Evolutionary conservation across 1,140 invertebrate genomes (phyloP).

Genomic region (Anagrus nilaparvatae): DNA sequence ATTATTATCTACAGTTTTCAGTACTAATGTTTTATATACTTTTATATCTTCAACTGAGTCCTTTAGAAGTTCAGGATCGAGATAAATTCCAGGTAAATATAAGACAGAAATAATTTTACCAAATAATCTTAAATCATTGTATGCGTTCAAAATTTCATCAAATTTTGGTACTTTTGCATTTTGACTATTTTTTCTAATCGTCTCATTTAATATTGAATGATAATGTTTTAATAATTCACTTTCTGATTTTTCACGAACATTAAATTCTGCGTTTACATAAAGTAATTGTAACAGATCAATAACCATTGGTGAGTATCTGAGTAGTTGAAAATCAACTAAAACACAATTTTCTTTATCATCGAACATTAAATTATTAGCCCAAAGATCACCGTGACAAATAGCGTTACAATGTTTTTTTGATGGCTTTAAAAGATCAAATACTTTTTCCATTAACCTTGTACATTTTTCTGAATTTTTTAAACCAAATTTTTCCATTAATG

Average conservation of each 20-base stretch:
- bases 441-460: no score
- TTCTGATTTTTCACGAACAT: constrained; percentile 25
- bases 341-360: constrained; percentile 37
- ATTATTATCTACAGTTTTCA: no score
- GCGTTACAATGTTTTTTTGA: constrained; percentile 45
- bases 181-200: constrained; percentile 11
- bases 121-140: constrained; percentile 30
- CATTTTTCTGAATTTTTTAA: no score
- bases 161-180: constrained; percentile 22
- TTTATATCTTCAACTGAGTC: no score
- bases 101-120: constrained; percentile 25
- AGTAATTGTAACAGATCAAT: constrained; percentile 40
- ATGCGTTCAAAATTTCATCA: constrained; percentile 25
- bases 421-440: constrained; percentile 38
- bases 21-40: no score
- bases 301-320: constrained; percentile 42
- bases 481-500: no score
- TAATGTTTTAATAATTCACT: constrained; percentile 32
- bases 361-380: constrained; percentile 53
- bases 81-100: no score
- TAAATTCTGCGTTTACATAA: constrained; percentile 27
- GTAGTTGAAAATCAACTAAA: constrained; percentile 50
- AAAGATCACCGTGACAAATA: constrained; percentile 50
- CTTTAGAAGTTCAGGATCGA: no score
- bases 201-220: constrained; percentile 24